Evolutionary conservation across 2,797 vertebrate species (phyloP).

Genomic region (Myiothlypis chrysogaster): DNA sequence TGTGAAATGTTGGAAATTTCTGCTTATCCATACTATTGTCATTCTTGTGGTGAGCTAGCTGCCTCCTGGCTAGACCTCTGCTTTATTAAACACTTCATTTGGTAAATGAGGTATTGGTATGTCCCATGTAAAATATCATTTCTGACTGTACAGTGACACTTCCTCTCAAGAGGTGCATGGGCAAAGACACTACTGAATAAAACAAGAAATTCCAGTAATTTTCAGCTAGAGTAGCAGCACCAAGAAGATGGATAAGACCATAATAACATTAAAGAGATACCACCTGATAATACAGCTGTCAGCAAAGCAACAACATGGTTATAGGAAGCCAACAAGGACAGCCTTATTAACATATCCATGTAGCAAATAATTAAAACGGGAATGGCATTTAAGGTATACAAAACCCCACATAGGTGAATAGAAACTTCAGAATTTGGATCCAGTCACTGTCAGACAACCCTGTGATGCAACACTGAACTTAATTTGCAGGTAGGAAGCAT

Average conservation of each 20-base stretch:
- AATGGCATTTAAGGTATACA: background rate
- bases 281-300: background rate
- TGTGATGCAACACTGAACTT: background rate
- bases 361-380: background rate
- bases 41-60: background rate
- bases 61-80: background rate
- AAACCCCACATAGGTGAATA: background rate
- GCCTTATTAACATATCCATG: background rate
- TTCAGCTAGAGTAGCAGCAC: background rate
- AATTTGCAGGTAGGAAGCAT: background rate
- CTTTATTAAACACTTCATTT: background rate
- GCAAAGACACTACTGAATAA: background rate
- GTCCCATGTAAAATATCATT: background rate
- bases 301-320: background rate
- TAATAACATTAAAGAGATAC: background rate
- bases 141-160: background rate
- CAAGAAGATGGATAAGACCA: background rate
- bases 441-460: background rate
- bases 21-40: background rate
- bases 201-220: background rate
- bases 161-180: fast-evolving
- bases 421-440: background rate
- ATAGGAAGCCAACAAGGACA: background rate
- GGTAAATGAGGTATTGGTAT: background rate
- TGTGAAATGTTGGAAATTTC: background rate